Percentiles rank a stretch among this genome's conserved stretches.
These are phyloP conservation scores for Ostrea denselamellosa DNA, from an alignment of 1,140 invertebrate species.

Conservation along the genomic window DNA sequence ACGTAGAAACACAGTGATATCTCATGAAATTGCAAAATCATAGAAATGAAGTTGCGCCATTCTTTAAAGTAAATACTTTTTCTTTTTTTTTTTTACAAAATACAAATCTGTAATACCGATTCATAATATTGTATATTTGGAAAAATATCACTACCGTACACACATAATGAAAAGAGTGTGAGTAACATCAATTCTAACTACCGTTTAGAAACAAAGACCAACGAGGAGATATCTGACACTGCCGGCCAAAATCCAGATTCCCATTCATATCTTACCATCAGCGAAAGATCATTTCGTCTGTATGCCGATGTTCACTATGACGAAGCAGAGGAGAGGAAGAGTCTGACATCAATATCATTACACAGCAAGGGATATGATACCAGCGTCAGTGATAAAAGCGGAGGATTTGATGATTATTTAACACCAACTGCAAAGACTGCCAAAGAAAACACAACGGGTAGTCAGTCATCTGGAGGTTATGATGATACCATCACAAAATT, in stretches of 20 bases:
- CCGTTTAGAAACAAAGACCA: neutral
- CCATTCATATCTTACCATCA: conserved; percentile 11
- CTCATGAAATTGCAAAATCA: no score
- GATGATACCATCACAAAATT: no score
- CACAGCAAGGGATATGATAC: neutral
- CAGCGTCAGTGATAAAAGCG: neutral
- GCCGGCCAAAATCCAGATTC: neutral
- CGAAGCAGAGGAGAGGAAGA: neutral
- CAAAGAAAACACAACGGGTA: neutral
- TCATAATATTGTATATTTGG: no score
- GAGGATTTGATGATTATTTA: neutral
- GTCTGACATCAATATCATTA: neutral
- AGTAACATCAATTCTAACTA: neutral
- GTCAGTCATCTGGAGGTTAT: no score
- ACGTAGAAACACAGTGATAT: no score
- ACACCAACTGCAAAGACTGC: neutral
- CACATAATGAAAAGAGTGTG: no score
- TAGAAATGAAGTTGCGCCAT: no score
- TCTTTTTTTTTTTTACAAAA: no score
- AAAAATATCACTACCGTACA: no score
- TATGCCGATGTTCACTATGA: conserved; percentile 13
- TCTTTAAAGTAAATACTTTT: no score
- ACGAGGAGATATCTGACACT: neutral
- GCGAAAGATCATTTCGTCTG: neutral
- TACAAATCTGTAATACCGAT: no score